Evolutionary conservation across 1,140 invertebrate genomes (phyloP).

Genomic region (Ceratosolen fusciceps): DNA sequence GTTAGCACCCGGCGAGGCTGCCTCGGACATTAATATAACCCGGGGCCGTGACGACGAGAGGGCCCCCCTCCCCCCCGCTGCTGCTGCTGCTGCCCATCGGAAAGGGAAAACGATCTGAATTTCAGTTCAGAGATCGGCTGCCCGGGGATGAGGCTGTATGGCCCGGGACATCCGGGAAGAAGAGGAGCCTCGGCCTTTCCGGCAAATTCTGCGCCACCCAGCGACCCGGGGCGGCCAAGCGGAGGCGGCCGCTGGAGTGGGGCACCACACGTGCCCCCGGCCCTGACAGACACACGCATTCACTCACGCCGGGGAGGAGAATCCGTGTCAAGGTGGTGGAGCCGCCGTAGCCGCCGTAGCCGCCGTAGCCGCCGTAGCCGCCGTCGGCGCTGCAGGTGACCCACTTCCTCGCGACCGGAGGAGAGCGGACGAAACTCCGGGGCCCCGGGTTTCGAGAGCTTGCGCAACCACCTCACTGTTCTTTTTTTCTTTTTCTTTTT

Average conservation of each 20-base stretch:
- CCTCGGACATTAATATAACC: too few species aligned
- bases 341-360: conserved; percentile 41
- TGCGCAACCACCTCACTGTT: not conserved
- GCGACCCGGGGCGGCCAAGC: not conserved
- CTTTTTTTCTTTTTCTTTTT: not conserved
- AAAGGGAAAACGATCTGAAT: too few species aligned
- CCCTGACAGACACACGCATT: conserved; percentile 53
- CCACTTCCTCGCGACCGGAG: conserved; percentile 29
- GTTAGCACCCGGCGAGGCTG: too few species aligned
- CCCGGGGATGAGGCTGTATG: too few species aligned
- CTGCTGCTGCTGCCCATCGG: too few species aligned
- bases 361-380: conserved; percentile 43
- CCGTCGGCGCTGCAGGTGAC: conserved; percentile 49
- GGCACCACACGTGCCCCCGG: conserved; percentile 50
- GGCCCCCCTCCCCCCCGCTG: too few species aligned
- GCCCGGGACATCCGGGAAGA: not conserved
- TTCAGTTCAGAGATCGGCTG: not conserved
- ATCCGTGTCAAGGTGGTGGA: conserved; percentile 67
- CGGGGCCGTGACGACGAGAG: too few species aligned
- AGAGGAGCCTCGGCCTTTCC: not conserved
- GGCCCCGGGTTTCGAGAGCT: not conserved
- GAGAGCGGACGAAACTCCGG: not conserved
- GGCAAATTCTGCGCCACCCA: not conserved
- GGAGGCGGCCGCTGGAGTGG: not conserved
- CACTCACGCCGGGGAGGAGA: conserved; percentile 49